Evolutionary conservation across 2,888 invertebrate species (phyloP), one percentile per base, ranked within the genome.

Genomic region (Fabriciana adippe): DNA sequence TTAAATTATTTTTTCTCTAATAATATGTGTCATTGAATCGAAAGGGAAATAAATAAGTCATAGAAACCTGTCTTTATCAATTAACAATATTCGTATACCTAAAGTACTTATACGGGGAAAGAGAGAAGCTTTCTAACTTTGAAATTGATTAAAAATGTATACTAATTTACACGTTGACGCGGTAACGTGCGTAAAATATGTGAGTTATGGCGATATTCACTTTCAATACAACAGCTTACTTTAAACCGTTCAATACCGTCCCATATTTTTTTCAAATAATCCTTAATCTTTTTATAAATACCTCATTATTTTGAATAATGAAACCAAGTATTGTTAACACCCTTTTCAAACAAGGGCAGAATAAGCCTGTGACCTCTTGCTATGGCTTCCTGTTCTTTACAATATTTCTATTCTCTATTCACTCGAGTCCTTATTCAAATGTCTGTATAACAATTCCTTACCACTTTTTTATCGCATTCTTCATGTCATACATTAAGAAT

Each of bases 361-460:
- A 70, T 68, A 69, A 69, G 59, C 65, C 55, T 60, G 47, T 71
- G 65, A 67, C 69, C 71, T 71, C 72, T 72, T 72, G 71, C 74
- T 72, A 70, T 69, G 64, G 66, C 73, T 74, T 76, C 75, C 76
- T 71, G 71, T 63, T 66, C 73, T 72, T 71, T 76, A 69, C 72
- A 73, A 73, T 65, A 66, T 66, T 71, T 70, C 65, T 67, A 69
- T 74, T 72, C 66, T 41, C 69, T 55, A 73, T 74, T 74, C 74
- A 74, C 55, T 55, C 50, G 51, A 59, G 64, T 66, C 54, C 66
- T 69, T 67, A 69, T 70, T 70, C 63, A 66, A 67, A 69, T 69
- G 59, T 67, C 66, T 67, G 59, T 64, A 67, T 62, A n/a, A 18
- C 11, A 18, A 35, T 15, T 18, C 51, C 11, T 41, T 41, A 41